Evolutionary conservation across 1,140 invertebrate species (phyloP).

Genomic region (Apis laboriosa): DNA sequence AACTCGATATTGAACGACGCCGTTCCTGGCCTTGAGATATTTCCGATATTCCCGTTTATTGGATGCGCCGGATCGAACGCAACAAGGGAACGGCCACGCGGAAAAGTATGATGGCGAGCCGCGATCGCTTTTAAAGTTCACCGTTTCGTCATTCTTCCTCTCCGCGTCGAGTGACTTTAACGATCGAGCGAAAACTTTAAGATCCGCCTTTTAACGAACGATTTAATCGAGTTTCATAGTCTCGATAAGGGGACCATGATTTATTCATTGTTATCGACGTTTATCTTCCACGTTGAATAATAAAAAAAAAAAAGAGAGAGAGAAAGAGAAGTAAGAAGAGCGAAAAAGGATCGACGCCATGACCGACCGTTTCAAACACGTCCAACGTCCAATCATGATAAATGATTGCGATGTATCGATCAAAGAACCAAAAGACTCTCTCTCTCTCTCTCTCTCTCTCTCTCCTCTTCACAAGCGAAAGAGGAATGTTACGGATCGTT

Average conservation of each 20-base stretch:
- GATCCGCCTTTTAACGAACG: constrained; percentile 9
- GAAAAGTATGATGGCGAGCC: background rate
- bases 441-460: background rate
- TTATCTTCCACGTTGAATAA: background rate
- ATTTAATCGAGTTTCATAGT: constrained; percentile 3
- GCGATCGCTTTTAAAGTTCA: constrained; percentile 27
- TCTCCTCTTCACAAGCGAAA: constrained; percentile 22
- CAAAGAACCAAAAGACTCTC: constrained; percentile 3
- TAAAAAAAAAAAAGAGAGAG: background rate
- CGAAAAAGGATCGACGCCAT: background rate
- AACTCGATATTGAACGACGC: constrained; percentile 43
- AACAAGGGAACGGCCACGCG: background rate
- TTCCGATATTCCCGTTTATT: constrained; percentile 49
- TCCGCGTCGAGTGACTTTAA: constrained; percentile 14
- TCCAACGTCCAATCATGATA: constrained; percentile 45
- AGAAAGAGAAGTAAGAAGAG: no score
- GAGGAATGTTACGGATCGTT: constrained; percentile 38
- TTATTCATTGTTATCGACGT: background rate
- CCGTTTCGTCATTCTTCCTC: constrained; percentile 8
- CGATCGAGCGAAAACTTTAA: background rate
- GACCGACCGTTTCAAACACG: constrained; percentile 21
- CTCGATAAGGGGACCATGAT: background rate
- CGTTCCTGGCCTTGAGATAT: constrained; percentile 49
- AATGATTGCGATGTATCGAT: constrained; percentile 55
- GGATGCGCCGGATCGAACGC: constrained; percentile 24